A percentile compares a stretch with the other conserved stretches of the same genome.
Conservation (phyloP, 2,797 vertebrate genomes). For the Xenops minutus region DNA sequence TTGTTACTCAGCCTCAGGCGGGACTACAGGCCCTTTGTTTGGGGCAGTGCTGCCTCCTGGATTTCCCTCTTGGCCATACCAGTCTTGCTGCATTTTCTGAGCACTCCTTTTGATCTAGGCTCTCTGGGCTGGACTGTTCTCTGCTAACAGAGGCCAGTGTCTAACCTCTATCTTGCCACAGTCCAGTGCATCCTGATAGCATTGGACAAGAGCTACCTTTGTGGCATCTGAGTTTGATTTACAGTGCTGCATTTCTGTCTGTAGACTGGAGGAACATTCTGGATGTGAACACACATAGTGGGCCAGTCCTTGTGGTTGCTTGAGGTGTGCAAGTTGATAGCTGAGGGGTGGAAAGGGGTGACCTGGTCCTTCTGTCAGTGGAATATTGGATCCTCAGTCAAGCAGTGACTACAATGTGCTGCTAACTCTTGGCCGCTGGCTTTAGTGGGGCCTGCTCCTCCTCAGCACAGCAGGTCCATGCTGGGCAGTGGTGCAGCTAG, state of each 20-base stretch:
- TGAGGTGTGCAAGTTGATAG: neutral
- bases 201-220: neutral
- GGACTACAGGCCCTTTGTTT: neutral
- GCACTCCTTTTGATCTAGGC: neutral
- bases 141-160: neutral
- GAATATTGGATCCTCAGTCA: neutral
- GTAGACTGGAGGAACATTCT: neutral
- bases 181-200: neutral
- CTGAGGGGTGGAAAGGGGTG: neutral
- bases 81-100: neutral
- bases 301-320: neutral
- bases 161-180: neutral
- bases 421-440: neutral
- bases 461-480: neutral
- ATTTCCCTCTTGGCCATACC: neutral
- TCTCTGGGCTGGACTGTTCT: neutral
- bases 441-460: neutral
- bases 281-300: neutral
- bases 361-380: neutral
- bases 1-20: neutral
- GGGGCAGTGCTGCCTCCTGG: neutral
- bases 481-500: neutral
- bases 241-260: neutral
- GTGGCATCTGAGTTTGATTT: neutral
- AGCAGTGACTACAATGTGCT: neutral